A percentile compares a stretch with the other conserved stretches of the same genome.
Evolutionary conservation across 1,140 invertebrate genomes (phyloP).

Genomic region (Hirudo medicinalis): DNA sequence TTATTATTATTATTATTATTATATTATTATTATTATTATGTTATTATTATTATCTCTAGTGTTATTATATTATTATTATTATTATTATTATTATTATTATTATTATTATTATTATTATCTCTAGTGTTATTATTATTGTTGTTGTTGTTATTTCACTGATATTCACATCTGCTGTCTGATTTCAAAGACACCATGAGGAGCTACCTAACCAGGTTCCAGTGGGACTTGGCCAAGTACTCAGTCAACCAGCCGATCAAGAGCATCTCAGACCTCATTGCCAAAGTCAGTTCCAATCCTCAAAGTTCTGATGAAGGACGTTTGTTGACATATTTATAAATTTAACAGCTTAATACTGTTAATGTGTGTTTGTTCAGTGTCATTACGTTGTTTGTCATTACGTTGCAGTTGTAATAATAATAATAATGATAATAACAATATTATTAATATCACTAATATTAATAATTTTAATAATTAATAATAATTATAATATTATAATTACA

Average conservation of each 20-base stretch:
- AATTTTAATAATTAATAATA: too few species aligned
- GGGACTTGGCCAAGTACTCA: conserved; percentile 99
- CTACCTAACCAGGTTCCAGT: conserved; percentile 92
- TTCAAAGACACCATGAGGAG: conserved; percentile 47
- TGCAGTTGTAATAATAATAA: too few species aligned
- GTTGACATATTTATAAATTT: too few species aligned
- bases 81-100: background rate
- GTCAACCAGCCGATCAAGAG: conserved; percentile 92
- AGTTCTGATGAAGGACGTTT: too few species aligned
- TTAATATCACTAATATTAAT: too few species aligned
- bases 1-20: background rate
- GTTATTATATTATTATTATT: too few species aligned
- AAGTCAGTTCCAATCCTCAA: conserved; percentile 42
- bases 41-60: too few species aligned
- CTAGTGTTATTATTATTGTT: background rate
- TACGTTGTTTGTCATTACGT: too few species aligned
- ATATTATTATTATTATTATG: too few species aligned
- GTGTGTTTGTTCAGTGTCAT: too few species aligned
- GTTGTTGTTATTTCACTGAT: conserved; percentile 20
- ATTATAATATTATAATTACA: background rate
- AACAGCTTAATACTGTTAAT: too few species aligned
- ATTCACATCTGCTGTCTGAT: background rate
- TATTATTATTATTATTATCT: too few species aligned
- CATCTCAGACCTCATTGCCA: conserved; percentile 94
- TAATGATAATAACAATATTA: background rate